These are phyloP conservation scores for Lathamus discolor DNA, from an alignment of 2,113 vertebrate genomes.

Conservation along the genomic window DNA sequence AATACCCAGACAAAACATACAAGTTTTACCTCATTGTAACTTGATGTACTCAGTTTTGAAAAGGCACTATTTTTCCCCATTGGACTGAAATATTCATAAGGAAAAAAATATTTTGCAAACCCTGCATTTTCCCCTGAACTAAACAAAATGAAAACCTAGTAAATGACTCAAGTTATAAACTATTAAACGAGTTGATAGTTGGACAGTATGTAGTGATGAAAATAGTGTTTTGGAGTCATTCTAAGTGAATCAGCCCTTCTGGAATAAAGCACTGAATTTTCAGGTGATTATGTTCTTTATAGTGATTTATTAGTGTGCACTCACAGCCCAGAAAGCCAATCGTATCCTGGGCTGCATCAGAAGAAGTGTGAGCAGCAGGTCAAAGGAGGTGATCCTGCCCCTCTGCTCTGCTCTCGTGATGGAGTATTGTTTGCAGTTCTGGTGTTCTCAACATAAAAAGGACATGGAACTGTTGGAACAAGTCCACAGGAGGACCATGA, in stretches of 20 bases:
- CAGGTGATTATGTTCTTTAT: background rate
- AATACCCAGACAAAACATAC: background rate
- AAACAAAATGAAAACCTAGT: background rate
- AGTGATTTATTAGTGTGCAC: too few relatives aligned
- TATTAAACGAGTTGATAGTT: background rate
- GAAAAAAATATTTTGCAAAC: background rate
- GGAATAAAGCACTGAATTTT: background rate
- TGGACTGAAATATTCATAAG: constrained; percentile 33
- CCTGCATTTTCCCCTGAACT: background rate
- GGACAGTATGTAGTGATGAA: background rate
- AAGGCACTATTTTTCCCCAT: background rate
- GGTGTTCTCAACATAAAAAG: too few relatives aligned
- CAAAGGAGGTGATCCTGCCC: too few relatives aligned
- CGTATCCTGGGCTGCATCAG: too few relatives aligned
- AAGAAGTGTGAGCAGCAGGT: too few relatives aligned
- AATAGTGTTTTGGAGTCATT: background rate
- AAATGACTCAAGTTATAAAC: background rate
- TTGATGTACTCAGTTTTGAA: background rate
- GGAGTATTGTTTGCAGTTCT: too few relatives aligned
- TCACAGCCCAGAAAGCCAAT: too few relatives aligned
- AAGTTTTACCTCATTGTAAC: background rate
- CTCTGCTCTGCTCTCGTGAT: too few relatives aligned
- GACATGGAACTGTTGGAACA: too few relatives aligned
- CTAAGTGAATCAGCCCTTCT: background rate
- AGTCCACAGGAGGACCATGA: too few relatives aligned